Conservation (phyloP, 23 tunicate genomes). For the Ciona savignyi region DNA sequence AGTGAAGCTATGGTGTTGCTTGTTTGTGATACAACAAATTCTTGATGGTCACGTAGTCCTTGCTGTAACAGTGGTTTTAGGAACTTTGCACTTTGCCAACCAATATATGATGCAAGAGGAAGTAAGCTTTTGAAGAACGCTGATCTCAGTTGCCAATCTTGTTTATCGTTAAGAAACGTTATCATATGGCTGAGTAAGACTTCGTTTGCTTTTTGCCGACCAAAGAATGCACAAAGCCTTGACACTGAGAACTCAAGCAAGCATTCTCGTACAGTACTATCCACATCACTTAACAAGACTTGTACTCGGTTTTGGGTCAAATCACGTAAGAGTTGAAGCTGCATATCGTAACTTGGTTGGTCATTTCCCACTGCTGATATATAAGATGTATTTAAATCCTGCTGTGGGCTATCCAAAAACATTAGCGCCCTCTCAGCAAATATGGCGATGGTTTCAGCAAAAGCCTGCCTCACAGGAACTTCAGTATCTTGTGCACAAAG, state of each 20-base stretch:
- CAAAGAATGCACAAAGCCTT: slow-evolving; percentile 77
- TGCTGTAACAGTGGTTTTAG: slow-evolving; percentile 71
- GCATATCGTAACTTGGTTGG: slow-evolving; percentile 49
- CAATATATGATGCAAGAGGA: slow-evolving; percentile 56
- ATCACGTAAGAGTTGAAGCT: slow-evolving; percentile 40
- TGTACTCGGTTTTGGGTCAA: slow-evolving; percentile 51
- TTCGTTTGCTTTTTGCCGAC: slow-evolving; percentile 67
- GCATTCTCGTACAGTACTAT: slow-evolving; percentile 65
- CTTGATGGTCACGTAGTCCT: slow-evolving; percentile 79
- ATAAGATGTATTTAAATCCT: slow-evolving; percentile 11
- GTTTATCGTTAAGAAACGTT: slow-evolving; percentile 88
- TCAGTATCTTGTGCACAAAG: slow-evolving; percentile 46
- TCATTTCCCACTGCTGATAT: slow-evolving; percentile 31
- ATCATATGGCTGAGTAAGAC: slow-evolving; percentile 94
- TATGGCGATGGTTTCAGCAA: slow-evolving; percentile 63
- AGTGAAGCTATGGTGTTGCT: slow-evolving; percentile 34
- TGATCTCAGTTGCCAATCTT: slow-evolving; percentile 90
- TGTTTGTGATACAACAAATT: slow-evolving; percentile 67
- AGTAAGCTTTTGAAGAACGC: slow-evolving; percentile 73
- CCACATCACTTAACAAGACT: slow-evolving; percentile 57
- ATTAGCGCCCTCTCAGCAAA: slow-evolving; percentile 59
- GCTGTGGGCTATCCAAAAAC: slow-evolving; percentile 57
- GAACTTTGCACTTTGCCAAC: slow-evolving; percentile 71
- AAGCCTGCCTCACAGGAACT: slow-evolving; percentile 62
- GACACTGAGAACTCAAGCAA: slow-evolving; percentile 69